phyloP scores from a whole-genome alignment of 2,888 invertebrate genomes.

The Psylliodes chrysocephalus region DNA sequence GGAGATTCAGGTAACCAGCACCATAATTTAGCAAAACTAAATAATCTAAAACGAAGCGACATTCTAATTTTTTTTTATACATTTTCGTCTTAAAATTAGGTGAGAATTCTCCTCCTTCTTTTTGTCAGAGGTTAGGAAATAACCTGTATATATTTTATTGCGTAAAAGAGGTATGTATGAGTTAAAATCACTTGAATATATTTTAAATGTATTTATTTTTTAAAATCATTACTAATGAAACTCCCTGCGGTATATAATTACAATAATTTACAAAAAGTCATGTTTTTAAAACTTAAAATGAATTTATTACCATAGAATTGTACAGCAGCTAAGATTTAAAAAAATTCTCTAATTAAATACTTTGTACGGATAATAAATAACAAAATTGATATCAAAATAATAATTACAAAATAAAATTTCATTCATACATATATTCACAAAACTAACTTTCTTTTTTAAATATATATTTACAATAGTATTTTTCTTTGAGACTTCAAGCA shows the following conservation, averaged over 20 bases:
- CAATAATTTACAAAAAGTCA: slow-evolving; percentile 17
- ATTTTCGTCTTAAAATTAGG: too few species aligned
- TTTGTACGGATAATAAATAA: slow-evolving; percentile 46
- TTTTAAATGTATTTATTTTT: too few species aligned
- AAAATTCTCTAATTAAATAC: slow-evolving; percentile 38
- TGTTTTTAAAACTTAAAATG: slow-evolving; percentile 39
- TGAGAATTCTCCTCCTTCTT: too few species aligned
- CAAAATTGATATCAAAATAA: slow-evolving; percentile 44
- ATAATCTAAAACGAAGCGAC: too few species aligned
- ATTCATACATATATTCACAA: slow-evolving; percentile 48
- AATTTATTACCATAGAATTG: slow-evolving; percentile 41
- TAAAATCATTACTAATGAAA: too few species aligned
- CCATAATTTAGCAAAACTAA: too few species aligned
- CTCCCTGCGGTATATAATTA: slow-evolving; percentile 29
- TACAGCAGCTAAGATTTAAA: slow-evolving; percentile 29
- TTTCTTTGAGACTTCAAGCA: slow-evolving; percentile 42
- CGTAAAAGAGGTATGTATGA: too few species aligned
- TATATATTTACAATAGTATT: slow-evolving; percentile 32
- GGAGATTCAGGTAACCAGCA: too few species aligned
- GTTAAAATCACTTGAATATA: too few species aligned
- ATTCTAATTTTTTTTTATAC: too few species aligned
- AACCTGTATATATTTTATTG: too few species aligned
- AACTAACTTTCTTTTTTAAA: slow-evolving; percentile 30
- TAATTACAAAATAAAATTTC: slow-evolving; percentile 46
- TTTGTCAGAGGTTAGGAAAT: too few species aligned